Conservation (phyloP, 2,113 vertebrate genomes). For the Crotalus tigris region DNA sequence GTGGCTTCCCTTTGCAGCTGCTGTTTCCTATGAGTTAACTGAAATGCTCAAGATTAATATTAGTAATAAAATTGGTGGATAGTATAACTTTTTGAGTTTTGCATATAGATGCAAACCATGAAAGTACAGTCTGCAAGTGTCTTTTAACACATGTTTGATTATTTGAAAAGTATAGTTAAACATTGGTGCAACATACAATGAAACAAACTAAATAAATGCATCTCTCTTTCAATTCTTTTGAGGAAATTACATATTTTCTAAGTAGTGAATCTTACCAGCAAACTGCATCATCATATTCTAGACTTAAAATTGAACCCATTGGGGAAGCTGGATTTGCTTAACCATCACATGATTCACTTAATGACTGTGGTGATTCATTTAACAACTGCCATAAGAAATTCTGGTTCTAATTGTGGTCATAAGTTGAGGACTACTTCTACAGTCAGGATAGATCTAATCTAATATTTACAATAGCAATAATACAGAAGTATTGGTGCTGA, state of each 20-base stretch:
- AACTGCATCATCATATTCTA: conserved; percentile 48
- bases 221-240: not conserved
- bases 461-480: not conserved
- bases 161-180: conserved; percentile 33
- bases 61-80: not conserved
- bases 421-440: not conserved
- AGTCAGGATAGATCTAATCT: not conserved
- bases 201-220: conserved; percentile 3
- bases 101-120: not conserved
- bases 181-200: conserved; percentile 49
- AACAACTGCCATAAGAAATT: not conserved
- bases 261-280: conserved; percentile 28
- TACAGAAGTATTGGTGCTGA: not conserved
- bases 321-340: not conserved
- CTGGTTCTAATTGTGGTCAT: not conserved
- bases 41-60: not conserved
- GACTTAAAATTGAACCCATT: conserved; percentile 56
- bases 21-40: not conserved
- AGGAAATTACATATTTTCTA: not conserved
- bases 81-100: not conserved
- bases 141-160: conserved; percentile 21
- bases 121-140: not conserved
- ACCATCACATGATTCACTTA: not conserved
- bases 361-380: no score
- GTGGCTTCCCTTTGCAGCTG: not conserved